Base-by-base conservation (phyloP, 2,797 vertebrate genomes). In the Leptodactylus fallax region DNA sequence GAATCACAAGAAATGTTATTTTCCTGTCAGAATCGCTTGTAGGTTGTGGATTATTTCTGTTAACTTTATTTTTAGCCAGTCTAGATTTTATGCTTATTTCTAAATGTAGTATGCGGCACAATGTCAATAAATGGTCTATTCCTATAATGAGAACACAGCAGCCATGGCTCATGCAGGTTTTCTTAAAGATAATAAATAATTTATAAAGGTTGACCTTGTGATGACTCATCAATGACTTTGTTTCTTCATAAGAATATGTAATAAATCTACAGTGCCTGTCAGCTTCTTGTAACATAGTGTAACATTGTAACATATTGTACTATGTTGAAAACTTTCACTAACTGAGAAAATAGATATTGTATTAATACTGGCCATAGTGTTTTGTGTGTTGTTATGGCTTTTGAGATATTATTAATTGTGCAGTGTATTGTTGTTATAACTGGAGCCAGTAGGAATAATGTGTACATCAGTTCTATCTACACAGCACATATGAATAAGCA, bases 251-350 rank as follows among this genome's bases (percentile, higher is more conserved):
- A 67, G 19, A 79, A 86, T 72, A 16, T 89, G 53, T 36, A 72
- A 27, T 45, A 53, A 83, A 53, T 67, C n/a, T 79, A 25, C 60
- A 27, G 56, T 78, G 69, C 82, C 77, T 81, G 78, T 63, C 69
- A 76, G 23, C 36, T 76, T 89, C 71, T 71, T 89, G 84, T 80
- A 89, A 86, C 47, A 85, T 8, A 8, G 67, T 79, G 81, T 79
- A 69, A 88, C 78, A 86, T 82, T 89, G 87, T 83, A 89, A 89
- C 85, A 83, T 89, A 79, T 86, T 89, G 72, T 86, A 77, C 36
- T 71, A 65, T 86, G 19, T 74, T 71, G 63, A 65, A 81, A 45
- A 78, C 7, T 83, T 56, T 69, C 85, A 86, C 85, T 87, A 89
- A 89, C 65, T 74, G 63, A 49, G 11, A 6, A 89, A 89, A 89